Percentiles rank a stretch among this genome's conserved stretches.
Conservation (phyloP, 2,888 invertebrate genomes). For the Lepidocyrtinus sp. region DNA sequence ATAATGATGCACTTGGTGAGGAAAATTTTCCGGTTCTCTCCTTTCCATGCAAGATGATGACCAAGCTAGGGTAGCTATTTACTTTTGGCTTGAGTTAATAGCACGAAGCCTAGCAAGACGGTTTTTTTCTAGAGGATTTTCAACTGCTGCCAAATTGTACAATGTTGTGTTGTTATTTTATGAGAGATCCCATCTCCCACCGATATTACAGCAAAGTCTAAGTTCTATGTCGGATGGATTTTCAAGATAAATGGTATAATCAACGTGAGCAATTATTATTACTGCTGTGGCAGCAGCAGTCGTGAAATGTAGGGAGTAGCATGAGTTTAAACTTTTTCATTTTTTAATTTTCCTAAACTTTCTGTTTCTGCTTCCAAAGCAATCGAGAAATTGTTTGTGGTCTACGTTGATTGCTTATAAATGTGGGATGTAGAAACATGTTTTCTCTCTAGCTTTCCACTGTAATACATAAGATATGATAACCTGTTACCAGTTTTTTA, state of each 20-base stretch:
- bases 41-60: slow-evolving; percentile 35
- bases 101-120: background rate
- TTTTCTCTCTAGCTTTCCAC: background rate
- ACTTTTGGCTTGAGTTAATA: slow-evolving; percentile 12
- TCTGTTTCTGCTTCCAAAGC: background rate
- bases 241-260: slow-evolving; percentile 59
- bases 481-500: slow-evolving; percentile 48
- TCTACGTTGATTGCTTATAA: background rate
- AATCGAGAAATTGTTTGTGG: slow-evolving; percentile 14
- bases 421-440: background rate
- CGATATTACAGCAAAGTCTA: background rate
- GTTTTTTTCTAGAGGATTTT: background rate
- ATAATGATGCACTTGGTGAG: slow-evolving; percentile 60
- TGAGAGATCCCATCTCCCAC: slow-evolving; percentile 1
- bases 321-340: background rate
- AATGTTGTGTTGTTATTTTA: slow-evolving; percentile 1
- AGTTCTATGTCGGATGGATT: slow-evolving; percentile 46
- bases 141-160: background rate
- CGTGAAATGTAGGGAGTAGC: slow-evolving; percentile 5
- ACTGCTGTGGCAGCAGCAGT: slow-evolving; percentile 34
- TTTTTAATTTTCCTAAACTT: background rate
- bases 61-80: slow-evolving; percentile 22
- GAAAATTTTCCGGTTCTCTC: slow-evolving; percentile 61
- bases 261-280: slow-evolving; percentile 32
- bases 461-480: slow-evolving; percentile 26